Conservation (phyloP, 1,140 invertebrate genomes). For the Coptotermes formosanus region DNA sequence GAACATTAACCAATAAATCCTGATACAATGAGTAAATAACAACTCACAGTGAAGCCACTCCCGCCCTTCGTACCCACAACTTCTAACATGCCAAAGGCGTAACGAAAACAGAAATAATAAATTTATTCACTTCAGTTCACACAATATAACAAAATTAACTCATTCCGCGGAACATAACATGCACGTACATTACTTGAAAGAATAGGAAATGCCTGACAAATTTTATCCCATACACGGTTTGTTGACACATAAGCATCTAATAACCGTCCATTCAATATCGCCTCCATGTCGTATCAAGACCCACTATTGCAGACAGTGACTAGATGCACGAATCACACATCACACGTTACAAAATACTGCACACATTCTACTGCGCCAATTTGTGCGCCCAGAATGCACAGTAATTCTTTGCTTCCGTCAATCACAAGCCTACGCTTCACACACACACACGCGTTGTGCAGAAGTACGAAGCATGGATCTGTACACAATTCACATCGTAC, state of each 20-base stretch:
- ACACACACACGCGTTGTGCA: too few relatives aligned
- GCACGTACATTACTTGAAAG: neutral
- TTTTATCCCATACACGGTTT: constrained; percentile 30
- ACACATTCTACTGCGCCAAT: too few relatives aligned
- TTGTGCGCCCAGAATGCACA: too few relatives aligned
- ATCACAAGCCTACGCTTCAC: too few relatives aligned
- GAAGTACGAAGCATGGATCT: too few relatives aligned
- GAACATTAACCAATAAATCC: neutral
- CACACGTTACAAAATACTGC: too few relatives aligned
- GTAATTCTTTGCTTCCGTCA: too few relatives aligned
- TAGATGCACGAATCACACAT: too few relatives aligned
- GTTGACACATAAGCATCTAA: neutral
- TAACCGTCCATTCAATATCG: too few relatives aligned
- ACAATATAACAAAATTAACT: neutral
- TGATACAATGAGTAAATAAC: neutral
- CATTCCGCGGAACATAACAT: constrained; percentile 36
- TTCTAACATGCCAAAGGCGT: neutral
- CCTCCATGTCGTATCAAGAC: too few relatives aligned
- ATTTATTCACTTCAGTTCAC: neutral
- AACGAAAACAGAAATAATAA: neutral
- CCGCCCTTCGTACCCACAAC: neutral
- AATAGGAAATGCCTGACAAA: constrained; percentile 30
- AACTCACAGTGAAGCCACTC: neutral
- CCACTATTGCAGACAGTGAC: too few relatives aligned
- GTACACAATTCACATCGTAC: too few relatives aligned